Evolutionary conservation across 2,888 invertebrate species (phyloP).

Genomic region (Colostygia pectinataria): DNA sequence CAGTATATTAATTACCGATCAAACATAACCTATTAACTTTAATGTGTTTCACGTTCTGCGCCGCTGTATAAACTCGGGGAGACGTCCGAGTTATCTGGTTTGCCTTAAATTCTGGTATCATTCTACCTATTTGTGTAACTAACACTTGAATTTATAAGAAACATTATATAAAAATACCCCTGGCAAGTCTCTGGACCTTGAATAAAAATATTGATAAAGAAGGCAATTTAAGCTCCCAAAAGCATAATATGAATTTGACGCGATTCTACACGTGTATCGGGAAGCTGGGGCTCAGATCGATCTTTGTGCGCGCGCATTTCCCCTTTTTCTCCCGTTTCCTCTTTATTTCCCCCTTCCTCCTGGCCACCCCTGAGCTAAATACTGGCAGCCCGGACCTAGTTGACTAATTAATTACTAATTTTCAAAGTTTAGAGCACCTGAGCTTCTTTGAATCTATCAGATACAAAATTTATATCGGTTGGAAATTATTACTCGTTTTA

Average conservation of each 20-base stretch:
- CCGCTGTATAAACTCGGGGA: no score
- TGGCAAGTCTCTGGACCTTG: not conserved
- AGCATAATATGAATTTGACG: slow-evolving; percentile 1
- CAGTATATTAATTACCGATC: no score
- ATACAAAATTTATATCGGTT: no score
- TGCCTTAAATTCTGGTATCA: no score
- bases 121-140: no score
- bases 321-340: slow-evolving; percentile 24
- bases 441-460: no score
- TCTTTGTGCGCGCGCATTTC: slow-evolving; percentile 66
- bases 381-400: slow-evolving; percentile 44
- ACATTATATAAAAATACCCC: slow-evolving; percentile 2
- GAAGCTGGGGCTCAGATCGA: slow-evolving; percentile 54
- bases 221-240: slow-evolving; percentile 5
- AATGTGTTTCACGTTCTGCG: no score
- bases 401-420: slow-evolving; percentile 28
- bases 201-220: slow-evolving; percentile 3
- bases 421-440: slow-evolving; percentile 1
- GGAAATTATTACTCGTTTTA: no score
- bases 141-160: not conserved
- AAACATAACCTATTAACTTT: no score
- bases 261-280: slow-evolving; percentile 12
- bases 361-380: slow-evolving; percentile 49
- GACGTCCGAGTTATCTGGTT: no score
- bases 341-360: slow-evolving; percentile 26